These are phyloP conservation scores for Carassius carassius DNA, from an alignment of 2,113 vertebrate genomes.

Conservation along the genomic window DNA sequence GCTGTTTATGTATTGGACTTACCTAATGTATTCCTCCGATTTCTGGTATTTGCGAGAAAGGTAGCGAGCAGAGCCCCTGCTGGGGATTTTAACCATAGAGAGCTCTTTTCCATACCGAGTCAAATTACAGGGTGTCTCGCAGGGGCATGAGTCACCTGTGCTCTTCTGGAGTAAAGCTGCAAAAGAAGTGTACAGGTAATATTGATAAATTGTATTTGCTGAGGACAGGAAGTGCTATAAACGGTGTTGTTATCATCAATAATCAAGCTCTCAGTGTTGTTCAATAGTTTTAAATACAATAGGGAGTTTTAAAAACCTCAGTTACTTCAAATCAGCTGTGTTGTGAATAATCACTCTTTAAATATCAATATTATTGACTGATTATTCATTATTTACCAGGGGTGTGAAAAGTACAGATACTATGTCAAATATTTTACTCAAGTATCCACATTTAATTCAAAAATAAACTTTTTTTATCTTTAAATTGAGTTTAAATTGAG, in stretches of 20 bases:
- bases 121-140: constrained; percentile 93
- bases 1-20: constrained; percentile 21
- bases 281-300: not conserved
- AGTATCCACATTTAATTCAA: not conserved
- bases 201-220: not conserved
- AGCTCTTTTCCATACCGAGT: constrained; percentile 97
- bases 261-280: not conserved
- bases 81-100: constrained; percentile 98
- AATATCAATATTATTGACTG: not conserved
- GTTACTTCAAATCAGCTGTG: constrained; percentile 1
- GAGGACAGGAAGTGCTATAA: not conserved
- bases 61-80: constrained; percentile 92
- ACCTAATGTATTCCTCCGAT: constrained; percentile 95
- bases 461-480: not conserved
- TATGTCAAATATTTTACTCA: not conserved
- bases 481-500: not conserved
- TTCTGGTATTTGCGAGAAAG: constrained; percentile 95
- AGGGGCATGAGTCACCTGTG: constrained; percentile 85
- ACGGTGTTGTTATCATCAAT: not conserved
- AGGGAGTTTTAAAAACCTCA: not conserved
- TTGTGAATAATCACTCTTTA: not conserved
- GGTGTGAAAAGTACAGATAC: not conserved
- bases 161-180: constrained; percentile 80
- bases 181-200: not conserved
- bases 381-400: not conserved